Evolutionary conservation across 2,797 vertebrate genomes (phyloP).

Genomic region (Acropternis orthonyx): DNA sequence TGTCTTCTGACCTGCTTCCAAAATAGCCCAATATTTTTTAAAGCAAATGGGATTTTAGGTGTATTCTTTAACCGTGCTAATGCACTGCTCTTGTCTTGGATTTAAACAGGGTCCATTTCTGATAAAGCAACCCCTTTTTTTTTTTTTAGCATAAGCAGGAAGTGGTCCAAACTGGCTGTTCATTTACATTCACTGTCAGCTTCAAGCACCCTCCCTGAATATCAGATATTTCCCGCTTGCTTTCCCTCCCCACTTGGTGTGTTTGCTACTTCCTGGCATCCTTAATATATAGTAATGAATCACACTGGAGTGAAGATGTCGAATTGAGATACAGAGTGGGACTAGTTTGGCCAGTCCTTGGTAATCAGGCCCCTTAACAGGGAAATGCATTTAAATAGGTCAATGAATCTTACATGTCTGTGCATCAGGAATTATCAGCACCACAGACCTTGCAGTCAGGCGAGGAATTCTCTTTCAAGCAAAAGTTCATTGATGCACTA

Average conservation of each 20-base stretch:
- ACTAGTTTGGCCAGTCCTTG: constrained; percentile 45
- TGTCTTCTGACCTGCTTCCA: constrained; percentile 65
- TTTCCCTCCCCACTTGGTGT: constrained; percentile 37
- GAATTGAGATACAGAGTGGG: not conserved
- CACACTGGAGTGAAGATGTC: constrained; percentile 5
- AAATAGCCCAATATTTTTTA: constrained; percentile 48
- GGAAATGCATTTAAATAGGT: constrained; percentile 63
- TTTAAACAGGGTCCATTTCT: not conserved
- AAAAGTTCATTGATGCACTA: not conserved
- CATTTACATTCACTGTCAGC: constrained; percentile 43
- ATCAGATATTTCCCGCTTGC: constrained; percentile 60
- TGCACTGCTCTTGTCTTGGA: not conserved
- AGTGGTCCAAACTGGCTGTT: constrained; percentile 40
- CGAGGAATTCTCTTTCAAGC: constrained; percentile 15
- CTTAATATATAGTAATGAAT: constrained; percentile 61
- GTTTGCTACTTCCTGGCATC: constrained; percentile 64
- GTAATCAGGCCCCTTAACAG: constrained; percentile 46
- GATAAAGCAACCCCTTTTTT: constrained; percentile 31
- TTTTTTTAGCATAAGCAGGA: constrained; percentile 38
- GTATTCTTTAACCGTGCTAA: not conserved
- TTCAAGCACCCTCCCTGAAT: constrained; percentile 44
- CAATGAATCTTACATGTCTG: constrained; percentile 53
- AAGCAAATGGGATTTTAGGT: constrained; percentile 36
- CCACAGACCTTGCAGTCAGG: not conserved
- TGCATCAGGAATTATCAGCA: constrained; percentile 33